phyloP scores from a whole-genome alignment of 2,113 vertebrate genomes.

The Nannobrachium achirus region DNA sequence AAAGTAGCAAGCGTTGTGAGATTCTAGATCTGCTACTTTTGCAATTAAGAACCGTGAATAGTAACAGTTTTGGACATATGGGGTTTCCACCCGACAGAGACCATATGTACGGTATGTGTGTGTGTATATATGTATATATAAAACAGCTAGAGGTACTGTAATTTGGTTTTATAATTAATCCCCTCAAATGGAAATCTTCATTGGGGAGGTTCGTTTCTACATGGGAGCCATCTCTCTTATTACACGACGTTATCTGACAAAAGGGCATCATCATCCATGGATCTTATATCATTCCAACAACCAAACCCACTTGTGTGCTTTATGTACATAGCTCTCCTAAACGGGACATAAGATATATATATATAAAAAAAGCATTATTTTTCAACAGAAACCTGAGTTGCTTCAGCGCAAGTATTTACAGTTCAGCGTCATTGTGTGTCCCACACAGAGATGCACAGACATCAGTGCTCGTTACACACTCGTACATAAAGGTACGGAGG shows the following conservation, averaged over 20 bases:
- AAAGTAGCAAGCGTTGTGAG: no score
- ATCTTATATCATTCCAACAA: background rate
- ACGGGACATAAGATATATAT: constrained; percentile 1
- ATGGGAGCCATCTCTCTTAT: background rate
- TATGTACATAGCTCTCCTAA: constrained; percentile 9
- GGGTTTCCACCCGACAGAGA: no score
- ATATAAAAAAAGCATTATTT: constrained; percentile 47
- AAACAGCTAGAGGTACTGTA: no score
- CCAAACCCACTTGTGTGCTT: constrained; percentile 36
- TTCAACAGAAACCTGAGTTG: constrained; percentile 73
- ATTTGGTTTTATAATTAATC: background rate
- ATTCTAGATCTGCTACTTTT: no score
- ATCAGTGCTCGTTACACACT: constrained; percentile 12
- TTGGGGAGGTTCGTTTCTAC: background rate
- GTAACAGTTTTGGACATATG: no score
- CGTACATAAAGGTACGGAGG: constrained; percentile 9
- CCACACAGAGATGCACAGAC: constrained; percentile 1
- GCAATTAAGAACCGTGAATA: no score
- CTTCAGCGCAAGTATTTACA: constrained; percentile 48
- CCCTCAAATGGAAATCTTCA: background rate
- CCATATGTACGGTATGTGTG: no score
- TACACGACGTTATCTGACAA: no score
- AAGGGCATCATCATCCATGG: constrained; percentile 4
- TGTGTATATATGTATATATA: no score
- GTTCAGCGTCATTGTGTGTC: constrained; percentile 19